phyloP scores from a whole-genome alignment of 2,888 invertebrate species.

The Plebejus melissa region DNA sequence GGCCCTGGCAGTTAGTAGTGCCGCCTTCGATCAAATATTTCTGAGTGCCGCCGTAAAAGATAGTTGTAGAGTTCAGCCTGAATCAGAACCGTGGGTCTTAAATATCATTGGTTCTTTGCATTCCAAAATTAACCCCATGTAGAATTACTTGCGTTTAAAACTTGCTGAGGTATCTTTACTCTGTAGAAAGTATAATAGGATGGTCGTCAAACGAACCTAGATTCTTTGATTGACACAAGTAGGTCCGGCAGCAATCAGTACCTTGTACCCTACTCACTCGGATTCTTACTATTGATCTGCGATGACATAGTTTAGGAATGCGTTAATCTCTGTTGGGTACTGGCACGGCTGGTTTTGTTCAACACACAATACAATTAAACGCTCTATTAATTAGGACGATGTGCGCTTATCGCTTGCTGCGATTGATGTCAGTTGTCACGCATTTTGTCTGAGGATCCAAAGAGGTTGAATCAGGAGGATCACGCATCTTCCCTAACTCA shows the following conservation, averaged over 20 bases:
- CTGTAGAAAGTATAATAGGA: neutral
- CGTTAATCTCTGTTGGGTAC: neutral
- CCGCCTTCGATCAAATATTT: too few species aligned
- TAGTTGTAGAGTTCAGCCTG: neutral
- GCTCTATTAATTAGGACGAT: constrained; percentile 1
- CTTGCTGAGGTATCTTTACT: neutral
- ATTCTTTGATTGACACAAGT: constrained; percentile 3
- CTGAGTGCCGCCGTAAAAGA: too few species aligned
- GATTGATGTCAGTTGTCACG: neutral
- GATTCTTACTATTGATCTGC: neutral
- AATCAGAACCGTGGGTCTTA: neutral
- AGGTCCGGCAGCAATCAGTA: neutral
- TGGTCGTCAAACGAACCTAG: neutral
- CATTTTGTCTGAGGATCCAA: neutral
- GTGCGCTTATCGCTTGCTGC: neutral
- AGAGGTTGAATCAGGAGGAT: neutral
- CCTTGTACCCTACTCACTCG: neutral
- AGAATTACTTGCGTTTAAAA: neutral
- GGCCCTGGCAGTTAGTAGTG: neutral
- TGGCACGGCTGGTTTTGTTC: constrained; percentile 1
- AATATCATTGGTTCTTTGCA: neutral
- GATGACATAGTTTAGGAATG: neutral
- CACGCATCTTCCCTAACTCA: too few species aligned
- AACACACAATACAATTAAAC: constrained; percentile 1
- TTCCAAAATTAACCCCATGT: neutral